phyloP scores from a whole-genome alignment of 92 coral and sea anemone species.

The Palythoa grandiflora region DNA sequence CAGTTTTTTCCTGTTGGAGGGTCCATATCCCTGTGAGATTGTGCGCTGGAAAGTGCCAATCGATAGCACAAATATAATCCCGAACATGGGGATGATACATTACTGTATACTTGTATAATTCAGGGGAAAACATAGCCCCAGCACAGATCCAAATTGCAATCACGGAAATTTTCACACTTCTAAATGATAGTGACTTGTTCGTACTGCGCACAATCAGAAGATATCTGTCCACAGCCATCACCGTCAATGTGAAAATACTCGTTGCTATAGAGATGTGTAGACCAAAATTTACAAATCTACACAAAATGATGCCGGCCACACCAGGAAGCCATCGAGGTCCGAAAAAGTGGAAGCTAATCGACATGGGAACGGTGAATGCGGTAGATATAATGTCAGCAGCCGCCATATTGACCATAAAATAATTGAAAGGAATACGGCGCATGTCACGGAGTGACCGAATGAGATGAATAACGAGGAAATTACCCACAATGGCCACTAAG shows the following conservation, averaged over 20 bases:
- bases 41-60: neutral
- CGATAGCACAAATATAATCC: neutral
- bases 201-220: slow-evolving; percentile 19
- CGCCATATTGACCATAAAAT: slow-evolving; percentile 40
- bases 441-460: slow-evolving; percentile 26
- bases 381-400: slow-evolving; percentile 33
- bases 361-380: slow-evolving; percentile 18
- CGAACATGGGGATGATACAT: neutral
- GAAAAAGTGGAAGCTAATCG: neutral
- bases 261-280: slow-evolving; percentile 43
- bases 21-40: slow-evolving; percentile 7
- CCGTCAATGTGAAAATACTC: slow-evolving; percentile 13
- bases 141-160: slow-evolving; percentile 24
- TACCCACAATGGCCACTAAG: slow-evolving; percentile 8
- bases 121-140: slow-evolving; percentile 20
- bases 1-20: neutral
- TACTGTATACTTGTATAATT: slow-evolving; percentile 32
- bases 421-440: slow-evolving; percentile 40
- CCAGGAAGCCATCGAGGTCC: slow-evolving; percentile 12
- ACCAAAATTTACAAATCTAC: slow-evolving; percentile 30
- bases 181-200: slow-evolving; percentile 24
- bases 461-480: slow-evolving; percentile 14
- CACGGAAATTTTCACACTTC: slow-evolving; percentile 19
- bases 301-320: neutral
- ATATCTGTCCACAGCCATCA: slow-evolving; percentile 41